Evolutionary conservation across 2,888 invertebrate species (phyloP).

Genomic region (Drosophila borborema): DNA sequence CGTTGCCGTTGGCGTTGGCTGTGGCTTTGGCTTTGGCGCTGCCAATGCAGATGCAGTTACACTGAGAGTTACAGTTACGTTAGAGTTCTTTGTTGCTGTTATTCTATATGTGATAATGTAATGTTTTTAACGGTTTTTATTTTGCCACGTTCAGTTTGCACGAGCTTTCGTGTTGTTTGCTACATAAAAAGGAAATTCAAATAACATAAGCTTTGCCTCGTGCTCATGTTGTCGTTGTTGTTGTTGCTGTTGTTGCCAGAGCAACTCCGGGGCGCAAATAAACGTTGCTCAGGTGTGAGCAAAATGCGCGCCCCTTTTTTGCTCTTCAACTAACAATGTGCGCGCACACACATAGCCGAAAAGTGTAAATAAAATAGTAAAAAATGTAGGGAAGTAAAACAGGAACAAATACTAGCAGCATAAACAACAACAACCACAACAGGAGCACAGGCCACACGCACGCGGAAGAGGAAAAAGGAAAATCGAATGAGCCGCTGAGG

Average conservation of each 20-base stretch:
- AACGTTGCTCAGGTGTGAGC: conserved; percentile 60
- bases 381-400: conserved; percentile 57
- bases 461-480: conserved; percentile 57
- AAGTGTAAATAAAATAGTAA: conserved; percentile 70
- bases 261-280: conserved; percentile 49
- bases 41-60: conserved; percentile 18
- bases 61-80: background rate
- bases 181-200: conserved; percentile 31
- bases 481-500: conserved; percentile 57
- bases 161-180: conserved; percentile 41
- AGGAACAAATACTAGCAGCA: conserved; percentile 46
- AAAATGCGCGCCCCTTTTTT: conserved; percentile 19
- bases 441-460: conserved; percentile 33
- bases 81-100: conserved; percentile 18
- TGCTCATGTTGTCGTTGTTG: conserved; percentile 24
- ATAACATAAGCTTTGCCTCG: conserved; percentile 31
- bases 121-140: conserved; percentile 25
- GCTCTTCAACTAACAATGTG: conserved; percentile 12
- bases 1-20: background rate
- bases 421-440: conserved; percentile 43
- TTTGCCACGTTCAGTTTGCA: conserved; percentile 43
- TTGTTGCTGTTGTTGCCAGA: conserved; percentile 54
- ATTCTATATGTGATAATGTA: conserved; percentile 14
- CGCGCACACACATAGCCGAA: conserved; percentile 41
- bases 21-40: background rate